phyloP scores from a whole-genome alignment of 2,888 invertebrate species.

The Pseudococcus longispinus region DNA sequence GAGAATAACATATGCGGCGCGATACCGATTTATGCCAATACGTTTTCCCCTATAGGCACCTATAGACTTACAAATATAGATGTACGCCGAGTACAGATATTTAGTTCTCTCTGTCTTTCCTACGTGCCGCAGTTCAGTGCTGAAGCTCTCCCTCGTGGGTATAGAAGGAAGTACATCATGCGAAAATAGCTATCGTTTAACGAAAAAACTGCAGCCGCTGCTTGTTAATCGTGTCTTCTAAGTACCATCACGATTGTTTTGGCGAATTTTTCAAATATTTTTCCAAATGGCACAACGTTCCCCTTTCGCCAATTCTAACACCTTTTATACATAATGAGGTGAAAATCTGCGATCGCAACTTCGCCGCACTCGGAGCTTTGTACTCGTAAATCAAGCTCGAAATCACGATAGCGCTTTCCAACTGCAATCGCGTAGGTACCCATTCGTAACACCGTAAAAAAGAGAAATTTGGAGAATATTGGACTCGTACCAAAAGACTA shows the following conservation, averaged over 20 bases:
- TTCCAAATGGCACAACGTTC: not conserved
- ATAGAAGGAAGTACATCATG: not conserved
- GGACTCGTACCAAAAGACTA: slow-evolving; percentile 31
- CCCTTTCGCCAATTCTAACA: not conserved
- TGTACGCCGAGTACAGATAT: no score
- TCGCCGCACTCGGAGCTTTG: not conserved
- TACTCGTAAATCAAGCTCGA: slow-evolving; percentile 12
- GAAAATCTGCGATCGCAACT: not conserved
- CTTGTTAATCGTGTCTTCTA: not conserved
- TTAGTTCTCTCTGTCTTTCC: not conserved
- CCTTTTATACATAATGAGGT: not conserved
- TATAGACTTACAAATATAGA: not conserved
- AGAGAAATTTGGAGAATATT: slow-evolving; percentile 30
- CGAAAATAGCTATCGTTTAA: not conserved
- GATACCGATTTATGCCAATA: slow-evolving; percentile 16
- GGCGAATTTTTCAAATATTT: not conserved
- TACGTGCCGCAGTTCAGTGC: not conserved
- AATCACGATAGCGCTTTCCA: not conserved
- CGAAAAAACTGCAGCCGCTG: not conserved
- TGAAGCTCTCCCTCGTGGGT: not conserved
- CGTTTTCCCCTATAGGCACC: not conserved
- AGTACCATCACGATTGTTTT: not conserved
- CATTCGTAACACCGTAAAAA: not conserved
- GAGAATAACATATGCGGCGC: slow-evolving; percentile 12
- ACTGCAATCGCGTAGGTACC: not conserved